Percentiles rank a stretch among this genome's conserved stretches.
Conservation (phyloP, 2,113 vertebrate genomes). For the Dicaeum eximium region DNA sequence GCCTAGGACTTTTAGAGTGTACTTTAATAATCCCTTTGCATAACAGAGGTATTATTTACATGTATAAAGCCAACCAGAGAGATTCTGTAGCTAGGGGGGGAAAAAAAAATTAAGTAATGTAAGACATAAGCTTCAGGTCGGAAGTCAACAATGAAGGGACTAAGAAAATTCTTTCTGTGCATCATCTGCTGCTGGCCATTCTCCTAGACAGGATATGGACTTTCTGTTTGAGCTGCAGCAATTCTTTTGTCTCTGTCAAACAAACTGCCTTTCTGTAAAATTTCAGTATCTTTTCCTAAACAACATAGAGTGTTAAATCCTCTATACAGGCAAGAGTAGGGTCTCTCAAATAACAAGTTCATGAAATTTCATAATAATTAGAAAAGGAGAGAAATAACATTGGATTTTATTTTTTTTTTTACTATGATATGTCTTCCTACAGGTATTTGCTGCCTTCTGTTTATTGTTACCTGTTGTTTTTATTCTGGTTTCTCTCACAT, state of each 20-base stretch:
- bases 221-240: background rate
- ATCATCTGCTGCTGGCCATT: background rate
- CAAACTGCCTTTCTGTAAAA: background rate
- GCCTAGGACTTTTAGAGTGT: background rate
- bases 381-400: background rate
- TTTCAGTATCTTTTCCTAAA: background rate
- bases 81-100: background rate
- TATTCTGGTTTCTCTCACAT: background rate
- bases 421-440: background rate
- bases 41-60: background rate
- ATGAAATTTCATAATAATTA: background rate
- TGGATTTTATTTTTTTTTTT: background rate
- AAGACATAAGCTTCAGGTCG: background rate
- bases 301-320: background rate
- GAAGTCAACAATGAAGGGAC: background rate
- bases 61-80: background rate
- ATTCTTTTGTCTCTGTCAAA: background rate
- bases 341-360: background rate
- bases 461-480: background rate
- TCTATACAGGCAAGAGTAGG: background rate
- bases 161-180: background rate
- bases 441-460: background rate
- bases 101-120: background rate
- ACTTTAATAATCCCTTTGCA: slow-evolving; percentile 13
- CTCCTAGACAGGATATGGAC: background rate